Evolutionary conservation across 2,797 vertebrate species (phyloP).

Genomic region (Sciaenops ocellatus): DNA sequence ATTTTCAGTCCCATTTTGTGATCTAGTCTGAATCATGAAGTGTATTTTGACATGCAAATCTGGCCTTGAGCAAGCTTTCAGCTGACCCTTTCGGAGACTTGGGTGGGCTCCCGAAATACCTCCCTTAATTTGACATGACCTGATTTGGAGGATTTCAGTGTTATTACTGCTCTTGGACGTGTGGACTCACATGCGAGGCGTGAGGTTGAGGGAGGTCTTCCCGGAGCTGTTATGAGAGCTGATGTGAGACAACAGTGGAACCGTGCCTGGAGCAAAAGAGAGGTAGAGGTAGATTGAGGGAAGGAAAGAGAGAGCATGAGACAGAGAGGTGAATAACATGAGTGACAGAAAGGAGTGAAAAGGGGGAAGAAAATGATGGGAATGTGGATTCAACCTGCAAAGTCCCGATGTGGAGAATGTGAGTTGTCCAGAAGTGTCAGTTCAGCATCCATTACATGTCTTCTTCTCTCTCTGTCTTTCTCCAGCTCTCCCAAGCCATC

Average conservation of each 20-base stretch:
- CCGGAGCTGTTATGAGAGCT: constrained; percentile 73
- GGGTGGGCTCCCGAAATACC: constrained; percentile 81
- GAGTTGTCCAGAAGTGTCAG: constrained; percentile 64
- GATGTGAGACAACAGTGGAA: constrained; percentile 74
- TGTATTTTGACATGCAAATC: constrained; percentile 80
- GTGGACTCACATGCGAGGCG: constrained; percentile 78
- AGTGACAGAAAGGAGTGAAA: constrained; percentile 44
- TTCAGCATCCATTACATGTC: constrained; percentile 55
- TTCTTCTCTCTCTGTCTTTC: constrained; percentile 46
- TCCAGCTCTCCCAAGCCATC: constrained; percentile 71
- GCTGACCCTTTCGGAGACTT: constrained; percentile 75
- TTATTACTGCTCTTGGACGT: constrained; percentile 78
- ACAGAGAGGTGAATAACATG: constrained; percentile 30
- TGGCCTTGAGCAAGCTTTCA: constrained; percentile 63
- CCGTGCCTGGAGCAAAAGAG: constrained; percentile 62
- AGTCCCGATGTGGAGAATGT: constrained; percentile 34
- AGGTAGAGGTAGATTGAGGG: constrained; percentile 22
- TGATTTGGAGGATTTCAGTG: constrained; percentile 81
- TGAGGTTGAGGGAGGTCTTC: constrained; percentile 77
- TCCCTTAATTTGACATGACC: constrained; percentile 82
- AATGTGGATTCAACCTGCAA: constrained; percentile 46
- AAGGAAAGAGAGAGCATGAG: constrained; percentile 31
- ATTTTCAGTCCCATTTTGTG: constrained; percentile 40
- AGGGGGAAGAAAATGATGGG: neutral
- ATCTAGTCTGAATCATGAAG: constrained; percentile 61